A percentile compares a stretch with the other conserved stretches of the same genome.
Evolutionary conservation across 2,797 vertebrate genomes (phyloP).

Genomic region (Acestrorhynchus altus): DNA sequence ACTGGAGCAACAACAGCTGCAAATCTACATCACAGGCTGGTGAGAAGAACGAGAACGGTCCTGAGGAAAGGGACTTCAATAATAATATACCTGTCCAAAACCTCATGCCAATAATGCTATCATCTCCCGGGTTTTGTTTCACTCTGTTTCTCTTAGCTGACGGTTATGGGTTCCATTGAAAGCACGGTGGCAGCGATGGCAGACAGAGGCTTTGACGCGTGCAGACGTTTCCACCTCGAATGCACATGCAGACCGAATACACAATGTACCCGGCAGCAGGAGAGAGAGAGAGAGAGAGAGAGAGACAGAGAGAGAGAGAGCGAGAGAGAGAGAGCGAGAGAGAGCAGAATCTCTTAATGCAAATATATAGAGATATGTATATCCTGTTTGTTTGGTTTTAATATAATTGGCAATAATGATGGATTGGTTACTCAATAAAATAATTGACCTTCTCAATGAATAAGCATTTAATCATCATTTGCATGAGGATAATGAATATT

Average conservation of each 20-base stretch:
- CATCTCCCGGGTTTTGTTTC: conserved; percentile 32
- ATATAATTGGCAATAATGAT: too few species aligned
- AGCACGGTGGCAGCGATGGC: conserved; percentile 21
- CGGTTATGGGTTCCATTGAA: conserved; percentile 36
- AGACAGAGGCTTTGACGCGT: conserved; percentile 44
- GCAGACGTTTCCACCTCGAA: conserved; percentile 57
- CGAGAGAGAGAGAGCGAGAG: conserved; percentile 57
- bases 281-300: conserved; percentile 14
- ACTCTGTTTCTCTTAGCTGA: conserved; percentile 34
- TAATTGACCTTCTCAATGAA: too few species aligned
- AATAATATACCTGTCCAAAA: conserved; percentile 39
- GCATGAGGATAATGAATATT: too few species aligned
- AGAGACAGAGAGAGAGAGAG: conserved; percentile 24
- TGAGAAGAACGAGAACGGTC: conserved; percentile 4
- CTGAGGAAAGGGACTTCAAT: conserved; percentile 34
- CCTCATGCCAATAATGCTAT: conserved; percentile 34
- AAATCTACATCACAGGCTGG: conserved; percentile 9
- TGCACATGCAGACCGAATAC: conserved; percentile 52
- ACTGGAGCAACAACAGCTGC: background rate
- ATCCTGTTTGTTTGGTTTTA: too few species aligned
- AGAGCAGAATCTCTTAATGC: conserved; percentile 10
- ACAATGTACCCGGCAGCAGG: conserved; percentile 43
- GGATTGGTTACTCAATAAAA: too few species aligned
- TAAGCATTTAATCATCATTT: too few species aligned
- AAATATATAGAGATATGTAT: background rate